phyloP scores from a whole-genome alignment of 2,888 invertebrate species.

The Agrochola circellaris region DNA sequence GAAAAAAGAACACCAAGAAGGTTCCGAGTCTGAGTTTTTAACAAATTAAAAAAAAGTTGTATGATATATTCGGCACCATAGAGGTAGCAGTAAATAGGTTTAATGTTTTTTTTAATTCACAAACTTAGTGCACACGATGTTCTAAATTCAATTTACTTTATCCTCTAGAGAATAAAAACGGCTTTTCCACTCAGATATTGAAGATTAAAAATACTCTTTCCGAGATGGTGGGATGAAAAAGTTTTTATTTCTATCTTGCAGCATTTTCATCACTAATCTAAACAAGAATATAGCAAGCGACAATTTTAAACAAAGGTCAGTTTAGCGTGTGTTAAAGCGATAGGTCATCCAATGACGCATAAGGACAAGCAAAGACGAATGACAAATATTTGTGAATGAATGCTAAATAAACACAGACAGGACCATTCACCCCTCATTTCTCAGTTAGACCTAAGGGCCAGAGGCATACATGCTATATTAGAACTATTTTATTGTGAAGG shows the following conservation, averaged over 20 bases:
- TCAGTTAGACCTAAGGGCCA: background rate
- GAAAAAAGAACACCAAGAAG: no score
- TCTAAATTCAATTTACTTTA: no score
- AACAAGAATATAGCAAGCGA: background rate
- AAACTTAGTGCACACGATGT: no score
- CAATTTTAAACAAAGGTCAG: background rate
- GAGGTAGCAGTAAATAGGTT: no score
- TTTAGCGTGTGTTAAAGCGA: background rate
- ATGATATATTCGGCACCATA: no score
- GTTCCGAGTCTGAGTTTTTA: no score
- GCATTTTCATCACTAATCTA: background rate
- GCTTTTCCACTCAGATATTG: no score
- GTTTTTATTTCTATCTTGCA: background rate
- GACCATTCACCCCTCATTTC: conserved; percentile 5
- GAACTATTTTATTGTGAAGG: conserved; percentile 11
- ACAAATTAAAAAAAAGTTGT: no score
- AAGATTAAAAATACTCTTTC: no score
- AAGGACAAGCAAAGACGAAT: background rate
- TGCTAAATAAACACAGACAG: conserved; percentile 1
- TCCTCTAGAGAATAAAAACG: no score
- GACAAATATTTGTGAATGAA: conserved; percentile 8
- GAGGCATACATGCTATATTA: background rate
- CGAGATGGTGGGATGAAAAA: no score
- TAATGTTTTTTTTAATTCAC: no score
- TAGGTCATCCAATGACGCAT: background rate